Conservation (phyloP, 2,888 invertebrate species). For the Belgica antarctica region DNA sequence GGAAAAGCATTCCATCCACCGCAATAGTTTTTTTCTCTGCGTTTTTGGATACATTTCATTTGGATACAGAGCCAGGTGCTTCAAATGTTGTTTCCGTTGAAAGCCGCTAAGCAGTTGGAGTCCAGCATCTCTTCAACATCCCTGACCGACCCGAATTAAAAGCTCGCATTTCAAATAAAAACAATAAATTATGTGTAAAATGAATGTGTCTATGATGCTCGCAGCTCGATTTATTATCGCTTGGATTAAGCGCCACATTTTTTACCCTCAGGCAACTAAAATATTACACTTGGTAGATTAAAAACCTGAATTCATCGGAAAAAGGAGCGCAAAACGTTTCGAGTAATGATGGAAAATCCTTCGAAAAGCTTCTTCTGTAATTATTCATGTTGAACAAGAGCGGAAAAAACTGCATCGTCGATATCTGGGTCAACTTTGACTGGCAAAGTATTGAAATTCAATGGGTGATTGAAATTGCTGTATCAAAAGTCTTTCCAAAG, state of each 20-base stretch:
- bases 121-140: too few species aligned
- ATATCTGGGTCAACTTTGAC: not conserved
- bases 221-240: not conserved
- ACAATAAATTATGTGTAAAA: conserved; percentile 1
- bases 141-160: too few species aligned
- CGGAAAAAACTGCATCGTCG: not conserved
- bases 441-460: too few species aligned
- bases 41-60: too few species aligned
- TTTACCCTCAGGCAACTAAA: not conserved
- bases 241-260: conserved; percentile 7
- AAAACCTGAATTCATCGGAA: not conserved
- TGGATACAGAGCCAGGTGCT: too few species aligned
- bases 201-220: conserved; percentile 1
- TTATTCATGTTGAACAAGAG: not conserved
- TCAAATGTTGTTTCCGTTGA: too few species aligned
- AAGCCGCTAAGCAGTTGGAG: too few species aligned
- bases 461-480: too few species aligned
- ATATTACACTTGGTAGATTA: not conserved
- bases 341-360: not conserved
- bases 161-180: not conserved
- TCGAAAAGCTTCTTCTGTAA: not conserved
- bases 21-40: not conserved
- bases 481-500: too few species aligned
- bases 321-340: not conserved
- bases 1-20: not conserved